Base-by-base conservation (phyloP, 2,113 vertebrate genomes). In the Neotragus moschatus region DNA sequence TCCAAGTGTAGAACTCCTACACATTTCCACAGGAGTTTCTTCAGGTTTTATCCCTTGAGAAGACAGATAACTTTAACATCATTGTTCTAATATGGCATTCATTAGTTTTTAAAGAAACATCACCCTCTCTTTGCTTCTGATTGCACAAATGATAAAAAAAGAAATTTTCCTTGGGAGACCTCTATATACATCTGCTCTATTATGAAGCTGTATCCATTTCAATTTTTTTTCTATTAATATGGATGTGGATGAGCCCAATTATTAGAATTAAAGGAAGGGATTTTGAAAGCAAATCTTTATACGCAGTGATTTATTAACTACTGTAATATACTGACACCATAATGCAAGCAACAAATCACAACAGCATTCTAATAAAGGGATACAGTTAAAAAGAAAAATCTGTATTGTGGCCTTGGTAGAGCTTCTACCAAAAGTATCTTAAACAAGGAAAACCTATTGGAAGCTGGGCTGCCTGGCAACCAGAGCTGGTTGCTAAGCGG, bases 401-500 rank as follows among this genome's bases (percentile, higher is more conserved):
- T 97, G 98, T 97, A 98, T 90, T 91, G 89, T 95, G 98, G 98
- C 97, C 97, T 98, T 98, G 98, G 14, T 51, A 96, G 98, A 94
- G 98, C 97, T 97, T 70, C 97, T 91, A 98, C 95, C 84, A 90
- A 98, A 98, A 98, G 98, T 98, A 98, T 98, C 98, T 97, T 98
- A 98, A 98, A 99, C 98, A 99, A 99, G 98, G 96, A 98, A 98
- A 97, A 98, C 75, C 99, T 99, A 99, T 99, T 99, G 99, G 98
- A 99, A 98, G 98, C 96, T 92, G 97, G 98, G 99, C 99, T 99
- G 99, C 99, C 98, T 99, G 99, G 99, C 99, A 99, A 99, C 99
- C 79, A 93, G 98, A 97, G 97, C 97, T 97, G 98, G 99, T 99
- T 99, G 99, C 99, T 99, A 99, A 99, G 99, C 99, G 99, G 99